Evolutionary conservation across 2,797 vertebrate species (phyloP).

Genomic region (Rhinella marina): DNA sequence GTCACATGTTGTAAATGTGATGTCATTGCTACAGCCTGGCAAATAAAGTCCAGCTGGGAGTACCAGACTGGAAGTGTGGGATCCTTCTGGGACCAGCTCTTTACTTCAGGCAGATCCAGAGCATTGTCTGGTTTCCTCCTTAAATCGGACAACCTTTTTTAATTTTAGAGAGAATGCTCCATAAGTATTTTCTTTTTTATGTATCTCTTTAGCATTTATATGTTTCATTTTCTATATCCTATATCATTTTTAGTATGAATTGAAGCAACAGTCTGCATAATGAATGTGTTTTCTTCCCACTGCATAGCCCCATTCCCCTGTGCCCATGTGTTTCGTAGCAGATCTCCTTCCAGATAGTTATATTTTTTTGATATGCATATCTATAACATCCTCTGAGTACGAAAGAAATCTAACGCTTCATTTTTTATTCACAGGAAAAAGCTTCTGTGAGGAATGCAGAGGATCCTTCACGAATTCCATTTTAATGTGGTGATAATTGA

Average conservation of each 20-base stretch:
- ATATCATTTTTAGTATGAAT: neutral
- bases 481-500: constrained; percentile 55
- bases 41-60: too few relatives aligned
- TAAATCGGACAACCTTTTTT: neutral
- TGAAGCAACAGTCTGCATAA: constrained; percentile 31
- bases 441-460: constrained; percentile 28
- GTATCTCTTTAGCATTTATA: neutral
- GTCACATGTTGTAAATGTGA: too few relatives aligned
- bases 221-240: neutral
- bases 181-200: neutral
- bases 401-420: constrained; percentile 20
- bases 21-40: too few relatives aligned
- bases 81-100: too few relatives aligned
- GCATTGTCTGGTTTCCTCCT: too few relatives aligned
- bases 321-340: constrained; percentile 37
- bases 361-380: constrained; percentile 55
- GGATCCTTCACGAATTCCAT: constrained; percentile 37
- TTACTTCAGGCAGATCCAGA: too few relatives aligned
- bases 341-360: constrained; percentile 32
- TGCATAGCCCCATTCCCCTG: constrained; percentile 2
- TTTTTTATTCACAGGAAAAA: constrained; percentile 51
- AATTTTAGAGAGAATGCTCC: neutral
- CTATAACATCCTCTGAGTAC: constrained; percentile 38
- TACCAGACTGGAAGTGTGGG: too few relatives aligned
- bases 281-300: constrained; percentile 23